Conservation (phyloP, 2,888 invertebrate species). For the Vannuccia rotundouncinata region DNA sequence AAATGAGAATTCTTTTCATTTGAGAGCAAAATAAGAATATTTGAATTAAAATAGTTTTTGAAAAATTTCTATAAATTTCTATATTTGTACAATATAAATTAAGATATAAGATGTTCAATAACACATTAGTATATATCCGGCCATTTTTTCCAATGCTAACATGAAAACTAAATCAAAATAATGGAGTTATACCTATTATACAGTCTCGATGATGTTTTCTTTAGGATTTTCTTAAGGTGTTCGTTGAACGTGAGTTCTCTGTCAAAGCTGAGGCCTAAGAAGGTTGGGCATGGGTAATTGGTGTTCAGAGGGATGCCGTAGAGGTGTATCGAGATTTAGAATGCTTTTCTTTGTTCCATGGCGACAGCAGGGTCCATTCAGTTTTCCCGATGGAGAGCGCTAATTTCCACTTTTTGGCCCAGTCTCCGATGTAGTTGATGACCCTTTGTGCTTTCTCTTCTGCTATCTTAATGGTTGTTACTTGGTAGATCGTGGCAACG, state of each 20-base stretch:
- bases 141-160: too few species aligned
- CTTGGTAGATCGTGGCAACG: conserved; percentile 10
- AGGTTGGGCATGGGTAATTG: not conserved
- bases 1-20: too few species aligned
- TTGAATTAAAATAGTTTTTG: too few species aligned
- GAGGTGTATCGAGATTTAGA: not conserved
- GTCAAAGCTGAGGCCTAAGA: not conserved
- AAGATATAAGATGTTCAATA: too few species aligned
- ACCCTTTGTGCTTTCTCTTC: not conserved
- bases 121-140: too few species aligned
- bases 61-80: too few species aligned
- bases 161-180: too few species aligned
- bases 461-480: not conserved
- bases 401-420: conserved; percentile 8
- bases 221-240: not conserved
- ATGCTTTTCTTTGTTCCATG: not conserved
- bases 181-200: too few species aligned
- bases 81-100: too few species aligned
- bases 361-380: conserved; percentile 11
- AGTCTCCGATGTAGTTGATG: not conserved
- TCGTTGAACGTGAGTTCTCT: not conserved
- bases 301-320: not conserved
- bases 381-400: not conserved
- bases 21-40: too few species aligned
- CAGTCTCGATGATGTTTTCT: not conserved